Evolutionary conservation across 1,140 invertebrate genomes (phyloP).

Genomic region (Lepidurus arcticus): DNA sequence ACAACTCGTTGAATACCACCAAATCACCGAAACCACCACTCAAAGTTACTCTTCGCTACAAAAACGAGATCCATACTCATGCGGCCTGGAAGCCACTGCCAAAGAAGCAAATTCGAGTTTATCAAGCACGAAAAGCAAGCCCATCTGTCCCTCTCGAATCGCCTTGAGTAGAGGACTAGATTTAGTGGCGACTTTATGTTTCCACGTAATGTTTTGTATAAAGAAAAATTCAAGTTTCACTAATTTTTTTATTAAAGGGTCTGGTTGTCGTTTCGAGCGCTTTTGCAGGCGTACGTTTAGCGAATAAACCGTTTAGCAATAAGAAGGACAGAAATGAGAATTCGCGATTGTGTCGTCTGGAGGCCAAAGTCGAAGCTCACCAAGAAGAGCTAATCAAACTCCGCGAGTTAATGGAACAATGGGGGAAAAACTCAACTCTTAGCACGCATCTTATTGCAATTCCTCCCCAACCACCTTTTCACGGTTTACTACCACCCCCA

Average conservation of each 20-base stretch:
- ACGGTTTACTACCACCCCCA: not conserved
- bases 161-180: not conserved
- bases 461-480: not conserved
- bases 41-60: not conserved
- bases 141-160: not conserved
- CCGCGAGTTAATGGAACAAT: not conserved
- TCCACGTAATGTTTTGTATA: not conserved
- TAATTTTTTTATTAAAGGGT: not conserved
- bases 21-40: not conserved
- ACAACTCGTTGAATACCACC: not conserved
- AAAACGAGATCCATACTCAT: not conserved
- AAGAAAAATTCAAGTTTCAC: not conserved
- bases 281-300: conserved; percentile 23
- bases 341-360: conserved; percentile 8
- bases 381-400: not conserved
- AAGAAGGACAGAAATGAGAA: not conserved
- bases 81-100: not conserved
- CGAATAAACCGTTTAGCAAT: not conserved
- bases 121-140: not conserved
- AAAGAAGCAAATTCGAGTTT: not conserved
- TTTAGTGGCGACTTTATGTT: not conserved
- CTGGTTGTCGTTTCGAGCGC: not conserved
- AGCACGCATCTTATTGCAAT: not conserved
- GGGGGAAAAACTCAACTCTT: not conserved
- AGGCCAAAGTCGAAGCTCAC: not conserved